These are phyloP conservation scores for Campoletis raptor DNA, from an alignment of 2,888 invertebrate species.

Conservation along the genomic window DNA sequence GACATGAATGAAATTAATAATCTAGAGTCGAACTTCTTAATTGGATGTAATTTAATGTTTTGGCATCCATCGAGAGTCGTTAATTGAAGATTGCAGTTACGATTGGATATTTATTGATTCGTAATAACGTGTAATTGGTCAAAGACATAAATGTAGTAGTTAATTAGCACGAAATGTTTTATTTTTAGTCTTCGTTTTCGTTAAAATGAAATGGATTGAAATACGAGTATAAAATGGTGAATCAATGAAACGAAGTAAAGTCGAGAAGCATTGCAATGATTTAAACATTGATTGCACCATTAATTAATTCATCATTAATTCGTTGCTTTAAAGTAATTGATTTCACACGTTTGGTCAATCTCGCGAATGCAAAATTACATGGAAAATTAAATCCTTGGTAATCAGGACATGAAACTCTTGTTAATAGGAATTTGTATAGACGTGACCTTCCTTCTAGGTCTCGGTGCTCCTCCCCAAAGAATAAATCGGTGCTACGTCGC, in stretches of 20 bases:
- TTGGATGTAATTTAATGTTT: neutral
- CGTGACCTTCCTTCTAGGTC: slow-evolving; percentile 69
- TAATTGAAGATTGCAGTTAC: neutral
- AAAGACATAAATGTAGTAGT: neutral
- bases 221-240: neutral
- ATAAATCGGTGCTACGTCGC: neutral
- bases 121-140: slow-evolving; percentile 2
- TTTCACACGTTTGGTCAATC: neutral
- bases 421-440: slow-evolving; percentile 23
- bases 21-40: neutral
- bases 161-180: neutral
- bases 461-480: slow-evolving; percentile 32
- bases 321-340: slow-evolving; percentile 18
- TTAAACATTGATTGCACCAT: neutral
- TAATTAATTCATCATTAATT: slow-evolving; percentile 13
- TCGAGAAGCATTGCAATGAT: neutral
- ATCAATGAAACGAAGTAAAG: neutral
- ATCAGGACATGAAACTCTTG: slow-evolving; percentile 47
- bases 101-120: neutral
- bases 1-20: neutral
- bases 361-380: neutral
- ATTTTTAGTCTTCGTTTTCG: neutral
- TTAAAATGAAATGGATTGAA: neutral
- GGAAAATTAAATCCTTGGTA: slow-evolving; percentile 35
- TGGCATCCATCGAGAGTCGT: neutral